These are phyloP conservation scores for Oriolus oriolus DNA, from an alignment of 2,113 vertebrate species.

Conservation along the genomic window DNA sequence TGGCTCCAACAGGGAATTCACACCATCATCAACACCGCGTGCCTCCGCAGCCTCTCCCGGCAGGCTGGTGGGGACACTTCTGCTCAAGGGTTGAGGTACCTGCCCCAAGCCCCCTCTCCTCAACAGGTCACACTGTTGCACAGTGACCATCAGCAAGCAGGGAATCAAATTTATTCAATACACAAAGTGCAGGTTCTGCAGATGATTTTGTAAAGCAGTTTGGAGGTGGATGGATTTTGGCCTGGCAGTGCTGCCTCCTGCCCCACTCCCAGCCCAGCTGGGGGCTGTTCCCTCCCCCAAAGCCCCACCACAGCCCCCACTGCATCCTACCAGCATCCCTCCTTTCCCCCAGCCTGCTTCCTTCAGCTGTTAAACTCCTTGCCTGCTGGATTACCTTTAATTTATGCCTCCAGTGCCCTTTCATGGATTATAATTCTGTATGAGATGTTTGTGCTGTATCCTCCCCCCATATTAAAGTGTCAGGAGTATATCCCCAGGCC, in stretches of 20 bases:
- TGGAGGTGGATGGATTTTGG: not conserved
- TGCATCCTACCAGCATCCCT: not conserved
- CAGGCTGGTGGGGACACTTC: not conserved
- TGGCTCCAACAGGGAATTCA: not conserved
- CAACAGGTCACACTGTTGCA: rapidly evolving
- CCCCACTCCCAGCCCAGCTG: not conserved
- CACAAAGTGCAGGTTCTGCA: not conserved
- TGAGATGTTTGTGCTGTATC: slow-evolving; percentile 18
- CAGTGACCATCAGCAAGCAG: not conserved
- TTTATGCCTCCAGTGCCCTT: slow-evolving; percentile 20
- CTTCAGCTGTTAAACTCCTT: not conserved
- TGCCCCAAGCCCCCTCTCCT: not conserved
- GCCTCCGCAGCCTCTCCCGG: rapidly evolving
- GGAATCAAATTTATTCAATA: rapidly evolving
- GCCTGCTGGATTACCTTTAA: not conserved
- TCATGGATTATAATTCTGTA: slow-evolving; percentile 48
- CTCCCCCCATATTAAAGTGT: slow-evolving; percentile 56
- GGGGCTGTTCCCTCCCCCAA: not conserved
- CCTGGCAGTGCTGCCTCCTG: not conserved
- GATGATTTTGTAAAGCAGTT: not conserved
- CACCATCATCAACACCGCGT: rapidly evolving
- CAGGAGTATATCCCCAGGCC: slow-evolving; percentile 48
- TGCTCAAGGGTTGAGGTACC: rapidly evolving
- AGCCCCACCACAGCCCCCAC: not conserved
- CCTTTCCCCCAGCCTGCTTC: not conserved